Percentiles rank a stretch among this genome's conserved stretches.
phyloP scores from a whole-genome alignment of 2,797 vertebrate species.

The Galago senegalensis region DNA sequence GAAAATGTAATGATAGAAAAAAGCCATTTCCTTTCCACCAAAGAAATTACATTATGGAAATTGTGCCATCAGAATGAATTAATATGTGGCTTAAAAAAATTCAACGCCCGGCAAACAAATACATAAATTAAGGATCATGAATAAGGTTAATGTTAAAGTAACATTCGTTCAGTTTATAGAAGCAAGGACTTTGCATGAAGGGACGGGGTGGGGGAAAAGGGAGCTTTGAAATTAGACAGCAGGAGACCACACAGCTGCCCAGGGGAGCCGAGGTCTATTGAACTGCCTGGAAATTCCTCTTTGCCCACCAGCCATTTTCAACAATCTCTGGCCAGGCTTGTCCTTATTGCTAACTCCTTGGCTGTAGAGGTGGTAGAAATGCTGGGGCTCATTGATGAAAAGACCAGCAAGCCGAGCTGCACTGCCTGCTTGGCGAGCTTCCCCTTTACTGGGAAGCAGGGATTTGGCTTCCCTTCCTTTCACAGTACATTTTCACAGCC shows the following conservation, averaged over 20 bases:
- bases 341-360: background rate
- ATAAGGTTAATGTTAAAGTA: slow-evolving; percentile 45
- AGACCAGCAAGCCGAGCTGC: background rate
- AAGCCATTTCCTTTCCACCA: slow-evolving; percentile 75
- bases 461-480: background rate
- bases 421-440: background rate
- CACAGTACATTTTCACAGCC: slow-evolving; percentile 45
- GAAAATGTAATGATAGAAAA: slow-evolving; percentile 81
- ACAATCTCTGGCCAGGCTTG: background rate
- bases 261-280: background rate
- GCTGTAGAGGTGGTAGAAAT: background rate
- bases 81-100: slow-evolving; percentile 74
- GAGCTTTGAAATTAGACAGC: background rate
- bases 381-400: slow-evolving; percentile 37
- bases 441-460: slow-evolving; percentile 9
- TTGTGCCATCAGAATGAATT: slow-evolving; percentile 84
- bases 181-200: background rate
- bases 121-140: slow-evolving; percentile 81
- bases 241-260: background rate
- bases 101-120: slow-evolving; percentile 68
- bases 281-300: background rate
- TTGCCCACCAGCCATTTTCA: background rate
- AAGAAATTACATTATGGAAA: slow-evolving; percentile 84
- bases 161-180: background rate
- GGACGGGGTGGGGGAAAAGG: background rate